These are phyloP conservation scores for Picathartes gymnocephalus DNA, from an alignment of 2,113 vertebrate species.

Conservation along the genomic window DNA sequence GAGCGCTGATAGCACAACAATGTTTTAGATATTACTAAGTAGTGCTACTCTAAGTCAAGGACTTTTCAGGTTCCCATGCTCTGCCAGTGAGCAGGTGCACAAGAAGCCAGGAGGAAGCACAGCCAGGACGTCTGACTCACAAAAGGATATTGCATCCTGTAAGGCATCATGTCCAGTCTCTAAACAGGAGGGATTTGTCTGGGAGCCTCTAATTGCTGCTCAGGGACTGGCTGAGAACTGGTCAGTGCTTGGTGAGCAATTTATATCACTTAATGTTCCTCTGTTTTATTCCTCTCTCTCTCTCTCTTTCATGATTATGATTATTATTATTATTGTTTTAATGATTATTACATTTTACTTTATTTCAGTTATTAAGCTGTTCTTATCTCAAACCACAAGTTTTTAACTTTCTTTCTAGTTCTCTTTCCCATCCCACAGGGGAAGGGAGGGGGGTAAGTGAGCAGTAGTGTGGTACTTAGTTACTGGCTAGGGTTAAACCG, in stretches of 20 bases:
- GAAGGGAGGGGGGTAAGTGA: fast-evolving
- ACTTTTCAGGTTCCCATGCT: not conserved
- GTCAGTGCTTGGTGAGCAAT: not conserved
- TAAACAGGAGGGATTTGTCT: not conserved
- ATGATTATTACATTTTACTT: not conserved
- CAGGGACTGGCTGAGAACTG: not conserved
- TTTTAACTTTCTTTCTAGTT: not conserved
- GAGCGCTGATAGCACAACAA: not conserved
- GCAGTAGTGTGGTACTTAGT: not conserved
- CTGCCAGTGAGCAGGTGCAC: not conserved
- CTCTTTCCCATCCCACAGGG: not conserved
- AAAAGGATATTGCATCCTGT: not conserved
- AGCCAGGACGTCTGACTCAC: not conserved
- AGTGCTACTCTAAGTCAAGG: not conserved
- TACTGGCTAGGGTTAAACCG: not conserved
- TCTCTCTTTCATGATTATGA: not conserved
- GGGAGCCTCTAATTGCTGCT: not conserved
- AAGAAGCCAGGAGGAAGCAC: not conserved
- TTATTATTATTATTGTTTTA: not conserved
- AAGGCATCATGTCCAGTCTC: not conserved
- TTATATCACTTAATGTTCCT: not conserved
- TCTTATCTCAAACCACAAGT: not conserved
- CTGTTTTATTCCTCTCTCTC: not conserved
- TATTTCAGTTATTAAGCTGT: not conserved
- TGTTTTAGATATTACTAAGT: not conserved